Percentiles rank a stretch among this genome's conserved stretches.
Evolutionary conservation across 2,797 vertebrate genomes (phyloP).

Genomic region (Hemitrygon akajei): DNA sequence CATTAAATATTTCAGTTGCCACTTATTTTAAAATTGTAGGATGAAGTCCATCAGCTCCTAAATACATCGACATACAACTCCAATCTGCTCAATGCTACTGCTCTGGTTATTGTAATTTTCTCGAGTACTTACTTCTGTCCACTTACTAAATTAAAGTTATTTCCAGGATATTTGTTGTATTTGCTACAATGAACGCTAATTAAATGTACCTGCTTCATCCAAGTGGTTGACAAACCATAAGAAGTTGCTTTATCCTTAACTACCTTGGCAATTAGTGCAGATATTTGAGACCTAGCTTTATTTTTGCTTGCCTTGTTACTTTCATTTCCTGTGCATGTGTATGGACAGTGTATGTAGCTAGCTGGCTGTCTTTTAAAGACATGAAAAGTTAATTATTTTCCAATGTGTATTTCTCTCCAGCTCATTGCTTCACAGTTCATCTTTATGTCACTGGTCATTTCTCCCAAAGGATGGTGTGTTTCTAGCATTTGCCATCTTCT

Average conservation of each 20-base stretch:
- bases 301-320: not conserved
- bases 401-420: not conserved
- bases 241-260: not conserved
- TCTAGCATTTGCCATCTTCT: not conserved
- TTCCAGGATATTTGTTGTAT: too few species aligned
- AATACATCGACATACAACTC: not conserved
- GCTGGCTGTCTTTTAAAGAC: not conserved
- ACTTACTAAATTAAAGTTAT: too few species aligned
- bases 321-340: not conserved
- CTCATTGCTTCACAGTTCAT: not conserved
- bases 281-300: not conserved
- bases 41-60: not conserved
- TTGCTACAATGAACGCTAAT: not conserved
- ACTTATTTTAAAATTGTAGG: not conserved
- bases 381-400: not conserved
- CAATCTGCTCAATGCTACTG: too few species aligned
- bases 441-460: not conserved
- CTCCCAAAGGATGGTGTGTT: not conserved
- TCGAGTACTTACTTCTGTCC: too few species aligned
- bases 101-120: too few species aligned
- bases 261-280: not conserved
- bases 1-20: not conserved
- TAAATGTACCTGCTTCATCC: not conserved
- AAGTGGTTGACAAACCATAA: not conserved
- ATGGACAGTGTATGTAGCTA: not conserved